Conservation (phyloP, 2,888 invertebrate genomes). For the Seira sanloemensis region DNA sequence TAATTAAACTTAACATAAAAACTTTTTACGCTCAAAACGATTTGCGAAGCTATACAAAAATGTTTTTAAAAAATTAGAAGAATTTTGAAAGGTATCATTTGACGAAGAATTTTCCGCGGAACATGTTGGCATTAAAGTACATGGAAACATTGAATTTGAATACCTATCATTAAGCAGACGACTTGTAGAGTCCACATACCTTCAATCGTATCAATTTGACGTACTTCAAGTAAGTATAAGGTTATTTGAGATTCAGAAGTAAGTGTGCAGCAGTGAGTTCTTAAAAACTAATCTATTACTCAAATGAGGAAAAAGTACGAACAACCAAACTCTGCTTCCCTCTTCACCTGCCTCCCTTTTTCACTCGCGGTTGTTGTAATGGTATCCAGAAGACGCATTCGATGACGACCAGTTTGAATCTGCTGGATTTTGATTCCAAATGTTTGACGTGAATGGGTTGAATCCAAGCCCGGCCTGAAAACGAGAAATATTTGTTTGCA, state of each 20-base stretch:
- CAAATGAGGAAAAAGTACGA: neutral
- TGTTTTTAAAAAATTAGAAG: no score
- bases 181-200: no score
- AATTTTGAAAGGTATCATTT: no score
- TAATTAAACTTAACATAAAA: no score
- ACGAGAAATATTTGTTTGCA: conserved; percentile 50
- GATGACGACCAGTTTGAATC: conserved; percentile 30
- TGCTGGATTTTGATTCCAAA: conserved; percentile 70
- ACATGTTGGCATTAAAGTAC: no score
- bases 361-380: conserved; percentile 56
- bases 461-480: conserved; percentile 79
- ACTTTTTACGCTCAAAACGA: no score
- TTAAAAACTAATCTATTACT: neutral
- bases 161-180: no score
- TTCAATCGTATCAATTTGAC: no score
- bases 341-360: neutral
- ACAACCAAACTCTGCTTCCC: neutral
- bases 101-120: no score
- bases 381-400: conserved; percentile 31
- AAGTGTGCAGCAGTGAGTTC: neutral
- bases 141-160: no score
- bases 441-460: conserved; percentile 80
- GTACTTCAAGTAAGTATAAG: no score
- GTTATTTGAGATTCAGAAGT: neutral
- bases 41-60: no score